Evolutionary conservation across 2,888 invertebrate species (phyloP).

Genomic region (Athalia circularis): DNA sequence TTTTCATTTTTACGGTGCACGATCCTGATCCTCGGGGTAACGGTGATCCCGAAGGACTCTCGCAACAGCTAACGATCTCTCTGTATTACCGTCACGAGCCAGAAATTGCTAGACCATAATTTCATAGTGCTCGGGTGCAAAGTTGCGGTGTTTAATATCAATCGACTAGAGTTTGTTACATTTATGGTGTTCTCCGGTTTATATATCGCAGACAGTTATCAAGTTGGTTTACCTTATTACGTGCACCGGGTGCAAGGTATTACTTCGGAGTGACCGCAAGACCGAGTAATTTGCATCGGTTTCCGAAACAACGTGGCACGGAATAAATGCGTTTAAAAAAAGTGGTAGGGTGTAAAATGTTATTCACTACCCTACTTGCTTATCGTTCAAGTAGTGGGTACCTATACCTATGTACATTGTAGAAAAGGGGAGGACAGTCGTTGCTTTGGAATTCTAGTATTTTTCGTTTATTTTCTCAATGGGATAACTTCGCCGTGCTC

Average conservation of each 20-base stretch:
- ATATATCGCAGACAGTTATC: constrained; percentile 58
- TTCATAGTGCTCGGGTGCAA: neutral
- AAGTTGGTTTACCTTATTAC: constrained; percentile 32
- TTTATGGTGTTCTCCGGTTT: constrained; percentile 60
- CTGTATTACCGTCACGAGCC: neutral
- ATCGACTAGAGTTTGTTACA: constrained; percentile 47
- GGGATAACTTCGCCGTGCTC: constrained; percentile 10
- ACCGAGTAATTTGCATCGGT: too few relatives aligned
- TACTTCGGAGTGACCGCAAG: too few relatives aligned
- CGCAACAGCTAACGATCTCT: neutral
- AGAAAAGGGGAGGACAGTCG: too few relatives aligned
- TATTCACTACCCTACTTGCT: constrained; percentile 23
- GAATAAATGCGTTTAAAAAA: constrained; percentile 18
- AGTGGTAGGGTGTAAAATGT: constrained; percentile 10
- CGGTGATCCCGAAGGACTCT: too few relatives aligned
- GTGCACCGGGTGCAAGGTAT: constrained; percentile 45
- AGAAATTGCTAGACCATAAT: neutral
- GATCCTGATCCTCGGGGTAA: too few relatives aligned
- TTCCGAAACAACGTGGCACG: constrained; percentile 18
- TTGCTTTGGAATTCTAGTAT: constrained; percentile 13
- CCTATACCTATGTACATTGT: too few relatives aligned
- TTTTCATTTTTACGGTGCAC: too few relatives aligned
- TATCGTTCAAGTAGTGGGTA: constrained; percentile 15
- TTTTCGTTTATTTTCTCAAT: constrained; percentile 18
- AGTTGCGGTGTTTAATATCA: constrained; percentile 40